phyloP scores from a whole-genome alignment of 2,888 invertebrate genomes.

The Rotaria macrura region DNA sequence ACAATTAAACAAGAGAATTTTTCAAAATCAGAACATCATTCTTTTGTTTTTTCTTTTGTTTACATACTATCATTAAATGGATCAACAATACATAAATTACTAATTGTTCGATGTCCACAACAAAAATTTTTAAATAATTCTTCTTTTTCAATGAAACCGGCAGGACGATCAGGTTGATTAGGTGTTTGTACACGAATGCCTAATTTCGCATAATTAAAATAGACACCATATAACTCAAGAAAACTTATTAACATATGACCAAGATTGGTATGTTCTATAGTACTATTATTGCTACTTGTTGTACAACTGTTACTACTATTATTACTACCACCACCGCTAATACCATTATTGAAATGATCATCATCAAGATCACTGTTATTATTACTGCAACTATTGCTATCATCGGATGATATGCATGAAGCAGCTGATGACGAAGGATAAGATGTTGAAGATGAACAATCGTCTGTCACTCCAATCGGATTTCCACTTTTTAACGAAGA shows the following conservation, averaged over 20 bases:
- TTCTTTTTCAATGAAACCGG: constrained; percentile 82
- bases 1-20: neutral
- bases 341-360: neutral
- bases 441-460: neutral
- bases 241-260: constrained; percentile 90
- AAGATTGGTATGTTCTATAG: constrained; percentile 57
- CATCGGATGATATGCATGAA: neutral
- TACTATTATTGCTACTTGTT: neutral
- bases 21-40: too few species aligned
- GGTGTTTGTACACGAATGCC: constrained; percentile 76
- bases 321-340: neutral
- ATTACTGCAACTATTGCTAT: neutral
- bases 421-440: neutral
- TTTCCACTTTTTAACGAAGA: neutral
- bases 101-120: constrained; percentile 71
- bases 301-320: neutral
- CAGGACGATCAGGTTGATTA: constrained; percentile 56
- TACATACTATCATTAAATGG: constrained; percentile 66
- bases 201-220: constrained; percentile 81
- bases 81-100: constrained; percentile 90
- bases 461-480: neutral
- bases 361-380: neutral
- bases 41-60: neutral
- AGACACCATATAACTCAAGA: constrained; percentile 87
- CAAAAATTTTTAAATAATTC: constrained; percentile 78